A percentile compares a stretch with the other conserved stretches of the same genome.
Conservation (phyloP, 1,140 invertebrate species). For the Harlomillsia oculata region DNA sequence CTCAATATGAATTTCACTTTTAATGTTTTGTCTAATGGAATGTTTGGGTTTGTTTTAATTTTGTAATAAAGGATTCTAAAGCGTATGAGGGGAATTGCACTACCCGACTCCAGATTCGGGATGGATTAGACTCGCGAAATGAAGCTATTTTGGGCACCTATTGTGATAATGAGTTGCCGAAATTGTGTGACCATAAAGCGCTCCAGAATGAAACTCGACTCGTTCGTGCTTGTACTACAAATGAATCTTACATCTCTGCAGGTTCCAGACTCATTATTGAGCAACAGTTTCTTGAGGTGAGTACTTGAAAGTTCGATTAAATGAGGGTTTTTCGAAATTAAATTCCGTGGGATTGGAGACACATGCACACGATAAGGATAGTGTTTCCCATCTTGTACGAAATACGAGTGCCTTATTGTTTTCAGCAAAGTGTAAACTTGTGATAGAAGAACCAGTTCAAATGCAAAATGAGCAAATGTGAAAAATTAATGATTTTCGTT, state of each 20-base stretch:
- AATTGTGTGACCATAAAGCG: conserved; percentile 68
- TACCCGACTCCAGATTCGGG: conserved; percentile 53
- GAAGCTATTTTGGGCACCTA: conserved; percentile 50
- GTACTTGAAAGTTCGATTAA: too few relatives aligned
- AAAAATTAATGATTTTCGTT: too few relatives aligned
- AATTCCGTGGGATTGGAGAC: too few relatives aligned
- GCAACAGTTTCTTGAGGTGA: conserved; percentile 39
- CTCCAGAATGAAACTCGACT: conserved; percentile 60
- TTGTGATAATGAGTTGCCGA: conserved; percentile 62
- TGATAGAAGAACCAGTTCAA: too few relatives aligned
- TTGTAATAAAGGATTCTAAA: conserved; percentile 27
- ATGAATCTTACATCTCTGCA: conserved; percentile 68
- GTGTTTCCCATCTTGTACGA: too few relatives aligned
- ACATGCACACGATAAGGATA: too few relatives aligned
- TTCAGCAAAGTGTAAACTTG: too few relatives aligned
- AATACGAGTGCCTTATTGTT: too few relatives aligned
- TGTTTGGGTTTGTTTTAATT: background rate
- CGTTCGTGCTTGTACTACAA: conserved; percentile 60
- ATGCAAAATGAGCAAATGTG: too few relatives aligned
- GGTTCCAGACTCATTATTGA: conserved; percentile 46
- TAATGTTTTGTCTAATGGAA: too few relatives aligned
- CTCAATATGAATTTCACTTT: too few relatives aligned
- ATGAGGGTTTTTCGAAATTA: too few relatives aligned
- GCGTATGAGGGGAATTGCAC: conserved; percentile 41
- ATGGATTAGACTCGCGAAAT: conserved; percentile 44